Base-by-base conservation (phyloP, 2,888 invertebrate genomes). In the Aromia moschata region DNA sequence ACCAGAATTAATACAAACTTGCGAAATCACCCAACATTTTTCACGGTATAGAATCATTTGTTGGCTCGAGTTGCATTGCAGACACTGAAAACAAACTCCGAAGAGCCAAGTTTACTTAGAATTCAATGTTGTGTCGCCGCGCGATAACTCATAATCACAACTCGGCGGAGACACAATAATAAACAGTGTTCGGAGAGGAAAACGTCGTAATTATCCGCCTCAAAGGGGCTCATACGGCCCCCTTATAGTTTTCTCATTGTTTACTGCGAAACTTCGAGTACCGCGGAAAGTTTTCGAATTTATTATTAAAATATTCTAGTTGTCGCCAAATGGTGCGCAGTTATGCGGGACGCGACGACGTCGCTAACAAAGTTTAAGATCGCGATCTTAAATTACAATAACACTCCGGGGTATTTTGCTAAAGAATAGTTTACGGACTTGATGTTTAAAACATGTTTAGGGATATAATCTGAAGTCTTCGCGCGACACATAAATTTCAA, bases 251-350 rank as follows among this genome's bases (percentile, higher is more conserved):
- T 20, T 12, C 38, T 20, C 33, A 33, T 55, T 55, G 55, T 40
- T 55, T 55, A 55, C 55, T 14, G 55, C 31, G 16, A 17, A 17
- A 46, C 46, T 18, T 10, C 40, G 37, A 46, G 46, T 46, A 30
- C 40, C 40, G 25, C 30, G 46, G 31, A 51, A 62, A 58, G 40
- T 60, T 52, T 38, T 25, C 30, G 59, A 57, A 63, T 57, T 63
- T 63, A 63, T 63, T 63, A 63, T 63, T 63, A 63, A 63, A 60
- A 63, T 63, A 63, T 63, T 63, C 62, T 56, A 58, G 53, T 62
- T 62, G 59, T 59, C 59, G 56, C 59, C 59, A 56, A 58, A 58
- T 49, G 52, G 52, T n/a, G n/a, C 41, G 31, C 41, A 62, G 58
- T 62, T 55, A 57, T 54, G 58, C 52, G 30, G 52, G 54, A 38